Evolutionary conservation across 2,113 vertebrate species (phyloP).

Genomic region (Lampris megalopsis): DNA sequence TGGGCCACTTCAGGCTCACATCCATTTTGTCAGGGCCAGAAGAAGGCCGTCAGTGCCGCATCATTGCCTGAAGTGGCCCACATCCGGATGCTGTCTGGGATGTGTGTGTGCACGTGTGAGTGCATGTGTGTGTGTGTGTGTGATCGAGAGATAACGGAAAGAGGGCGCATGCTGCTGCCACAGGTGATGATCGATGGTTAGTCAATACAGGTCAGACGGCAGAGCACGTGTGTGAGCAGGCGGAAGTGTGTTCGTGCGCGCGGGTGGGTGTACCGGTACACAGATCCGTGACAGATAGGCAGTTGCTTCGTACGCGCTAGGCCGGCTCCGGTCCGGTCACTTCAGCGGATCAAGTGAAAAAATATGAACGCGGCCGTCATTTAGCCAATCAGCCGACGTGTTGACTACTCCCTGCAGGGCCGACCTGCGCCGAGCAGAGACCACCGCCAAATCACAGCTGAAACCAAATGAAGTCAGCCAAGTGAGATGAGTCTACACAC

Average conservation of each 20-base stretch:
- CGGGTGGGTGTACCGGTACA: conserved; percentile 31
- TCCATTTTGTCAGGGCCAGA: no score
- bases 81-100: no score
- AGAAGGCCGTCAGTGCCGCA: no score
- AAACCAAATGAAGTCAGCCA: conserved; percentile 52
- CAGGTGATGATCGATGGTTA: conserved; percentile 55
- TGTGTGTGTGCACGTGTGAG: no score
- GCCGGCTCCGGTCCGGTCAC: conserved; percentile 41
- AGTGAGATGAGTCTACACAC: conserved; percentile 43
- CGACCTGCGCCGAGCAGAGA: conserved; percentile 43
- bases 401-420: conserved; percentile 29
- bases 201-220: conserved; percentile 55
- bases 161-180: conserved; percentile 45
- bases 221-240: conserved; percentile 16
- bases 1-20: no score
- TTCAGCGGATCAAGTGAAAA: conserved; percentile 59
- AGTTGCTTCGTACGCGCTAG: conserved; percentile 44
- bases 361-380: conserved; percentile 44
- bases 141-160: conserved; percentile 4
- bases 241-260: conserved; percentile 39
- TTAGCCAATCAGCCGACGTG: conserved; percentile 60
- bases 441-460: conserved; percentile 54
- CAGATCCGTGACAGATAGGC: conserved; percentile 25
- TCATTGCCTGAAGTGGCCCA: no score
- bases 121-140: not conserved